phyloP scores from a whole-genome alignment of 1,140 invertebrate genomes.

The Agrypnia vestita region DNA sequence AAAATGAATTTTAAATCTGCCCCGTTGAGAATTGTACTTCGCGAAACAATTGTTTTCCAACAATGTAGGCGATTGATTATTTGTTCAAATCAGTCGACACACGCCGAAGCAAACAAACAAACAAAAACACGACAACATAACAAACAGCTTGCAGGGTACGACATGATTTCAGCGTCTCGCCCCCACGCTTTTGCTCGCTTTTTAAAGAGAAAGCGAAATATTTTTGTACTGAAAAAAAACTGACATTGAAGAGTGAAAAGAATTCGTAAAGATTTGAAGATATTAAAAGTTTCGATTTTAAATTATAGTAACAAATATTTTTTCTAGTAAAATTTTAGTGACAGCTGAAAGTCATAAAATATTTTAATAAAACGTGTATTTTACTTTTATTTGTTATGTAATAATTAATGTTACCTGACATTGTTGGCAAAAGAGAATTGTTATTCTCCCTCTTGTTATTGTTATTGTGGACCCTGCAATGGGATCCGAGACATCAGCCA shows the following conservation, averaged over 20 bases:
- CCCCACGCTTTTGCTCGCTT: not conserved
- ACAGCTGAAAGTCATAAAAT: too few relatives aligned
- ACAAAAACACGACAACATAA: conserved; percentile 28
- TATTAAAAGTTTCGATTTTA: too few relatives aligned
- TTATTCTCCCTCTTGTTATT: too few relatives aligned
- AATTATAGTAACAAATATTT: too few relatives aligned
- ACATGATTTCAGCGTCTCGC: conserved; percentile 26
- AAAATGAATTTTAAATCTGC: not conserved
- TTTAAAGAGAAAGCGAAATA: conserved; percentile 7
- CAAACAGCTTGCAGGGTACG: conserved; percentile 40
- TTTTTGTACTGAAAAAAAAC: not conserved
- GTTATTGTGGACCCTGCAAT: too few relatives aligned
- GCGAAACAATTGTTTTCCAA: conserved; percentile 24
- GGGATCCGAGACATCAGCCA: too few relatives aligned
- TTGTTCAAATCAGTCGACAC: conserved; percentile 57
- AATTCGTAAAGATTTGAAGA: too few relatives aligned
- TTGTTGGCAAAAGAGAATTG: too few relatives aligned
- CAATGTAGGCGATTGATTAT: conserved; percentile 55
- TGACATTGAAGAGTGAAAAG: not conserved
- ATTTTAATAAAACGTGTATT: too few relatives aligned
- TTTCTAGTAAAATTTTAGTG: too few relatives aligned
- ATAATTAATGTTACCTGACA: too few relatives aligned
- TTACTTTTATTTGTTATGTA: too few relatives aligned
- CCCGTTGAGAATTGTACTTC: conserved; percentile 15
- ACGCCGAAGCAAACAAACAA: conserved; percentile 46